Evolutionary conservation across 2,888 invertebrate species (phyloP), one percentile per base, ranked within the genome.

Genomic region (Aleiodes alternator): DNA sequence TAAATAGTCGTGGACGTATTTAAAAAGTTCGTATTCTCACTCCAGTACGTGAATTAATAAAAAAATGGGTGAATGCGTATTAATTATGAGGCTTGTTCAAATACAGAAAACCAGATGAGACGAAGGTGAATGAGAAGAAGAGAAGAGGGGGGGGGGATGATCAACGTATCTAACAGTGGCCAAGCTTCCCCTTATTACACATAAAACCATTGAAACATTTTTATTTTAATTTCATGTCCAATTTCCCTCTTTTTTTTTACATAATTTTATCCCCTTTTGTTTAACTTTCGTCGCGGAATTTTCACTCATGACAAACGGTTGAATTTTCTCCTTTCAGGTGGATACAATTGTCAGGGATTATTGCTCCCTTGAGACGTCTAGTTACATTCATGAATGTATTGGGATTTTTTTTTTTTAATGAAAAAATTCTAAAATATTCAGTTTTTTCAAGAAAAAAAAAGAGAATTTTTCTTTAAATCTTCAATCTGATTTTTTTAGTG

Each of bases 41-140:
- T 61, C n/a, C 61, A 34, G 50, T 50, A 50, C 50, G 70, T 34
- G 34, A 34, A 34, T 34, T 34, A 34, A 6, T 34, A 34, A 34
- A 34, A 76, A 78, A 74, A 80, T 83, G 82, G 83, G 82, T 83
- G 87, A 86, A 85, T 84, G 84, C 84, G 87, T 88, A 89, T 89
- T 89, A 89, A 89, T 88, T 89, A 89, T 87, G 87, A 86, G 82
- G 82, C 88, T 88, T 88, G 88, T 88, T 87, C 88, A 88, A 89
- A 88, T 87, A 87, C 80, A 76, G 81, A 83, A 84, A 68, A 80
- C 82, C 5, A 84, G 80, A 84, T 78, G 72, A 78, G 79, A 23
- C 51, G 56, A 57, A 66, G 68, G 57, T 38, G 66, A 34, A 34
- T 59, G 74, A 68, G 59, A 56, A 12, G 43, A 56, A 34, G 57